Percentiles rank a stretch among this genome's conserved stretches.
phyloP scores from a whole-genome alignment of 2,888 invertebrate species.

The Lagria hirta region DNA sequence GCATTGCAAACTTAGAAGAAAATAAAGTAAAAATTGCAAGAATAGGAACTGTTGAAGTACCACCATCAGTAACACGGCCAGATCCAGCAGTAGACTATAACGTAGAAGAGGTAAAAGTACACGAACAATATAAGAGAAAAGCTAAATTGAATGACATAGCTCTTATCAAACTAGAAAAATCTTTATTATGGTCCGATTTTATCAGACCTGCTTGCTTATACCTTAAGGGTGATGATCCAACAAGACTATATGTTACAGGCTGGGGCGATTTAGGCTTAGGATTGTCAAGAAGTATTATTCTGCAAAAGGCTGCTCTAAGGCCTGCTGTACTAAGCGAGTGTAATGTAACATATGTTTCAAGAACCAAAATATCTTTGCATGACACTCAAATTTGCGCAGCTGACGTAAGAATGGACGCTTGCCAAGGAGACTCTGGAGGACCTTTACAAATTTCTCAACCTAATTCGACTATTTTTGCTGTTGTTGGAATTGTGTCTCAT shows the following conservation, averaged over 20 bases:
- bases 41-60: slow-evolving; percentile 37
- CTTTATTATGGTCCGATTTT: slow-evolving; percentile 38
- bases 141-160: slow-evolving; percentile 53
- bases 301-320: slow-evolving; percentile 29
- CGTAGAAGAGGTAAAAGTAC: slow-evolving; percentile 43
- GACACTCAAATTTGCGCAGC: slow-evolving; percentile 39
- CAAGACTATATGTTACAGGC: slow-evolving; percentile 48
- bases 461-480: slow-evolving; percentile 28
- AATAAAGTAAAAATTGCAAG: slow-evolving; percentile 33
- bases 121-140: slow-evolving; percentile 47
- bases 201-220: slow-evolving; percentile 57
- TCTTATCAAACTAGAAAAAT: slow-evolving; percentile 46
- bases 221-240: slow-evolving; percentile 41
- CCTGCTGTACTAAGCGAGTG: slow-evolving; percentile 26
- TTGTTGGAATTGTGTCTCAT: slow-evolving; percentile 40
- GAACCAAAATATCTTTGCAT: slow-evolving; percentile 19
- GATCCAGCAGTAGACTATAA: slow-evolving; percentile 34
- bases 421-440: slow-evolving; percentile 44
- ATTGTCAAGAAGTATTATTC: slow-evolving; percentile 23
- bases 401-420: slow-evolving; percentile 35
- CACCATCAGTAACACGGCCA: slow-evolving; percentile 3
- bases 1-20: slow-evolving; percentile 42
- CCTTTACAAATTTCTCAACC: slow-evolving; percentile 36
- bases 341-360: slow-evolving; percentile 23
- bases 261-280: slow-evolving; percentile 53